A percentile compares a stretch with the other conserved stretches of the same genome.
Evolutionary conservation across 2,113 vertebrate species (phyloP).

Genomic region (Nothoprocta pentlandii): DNA sequence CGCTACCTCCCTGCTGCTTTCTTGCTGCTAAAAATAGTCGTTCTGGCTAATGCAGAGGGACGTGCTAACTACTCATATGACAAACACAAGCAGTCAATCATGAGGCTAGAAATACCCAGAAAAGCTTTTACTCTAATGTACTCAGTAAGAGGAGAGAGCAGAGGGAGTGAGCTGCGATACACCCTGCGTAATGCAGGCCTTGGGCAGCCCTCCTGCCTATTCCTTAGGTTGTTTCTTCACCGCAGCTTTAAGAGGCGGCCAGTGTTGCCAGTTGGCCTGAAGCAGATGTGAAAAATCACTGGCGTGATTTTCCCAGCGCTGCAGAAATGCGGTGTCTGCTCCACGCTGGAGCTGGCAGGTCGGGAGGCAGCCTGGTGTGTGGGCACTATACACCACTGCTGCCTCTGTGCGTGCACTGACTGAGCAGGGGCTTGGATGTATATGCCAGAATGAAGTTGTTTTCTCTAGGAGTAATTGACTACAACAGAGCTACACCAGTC

Average conservation of each 20-base stretch:
- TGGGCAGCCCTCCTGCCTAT: background rate
- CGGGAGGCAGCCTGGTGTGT: background rate
- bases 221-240: background rate
- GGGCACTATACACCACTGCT: background rate
- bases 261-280: background rate
- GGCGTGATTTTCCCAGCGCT: background rate
- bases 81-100: background rate
- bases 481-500: background rate
- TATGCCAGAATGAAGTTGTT: background rate
- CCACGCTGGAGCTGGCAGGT: background rate
- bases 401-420: background rate
- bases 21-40: slow-evolving; percentile 21
- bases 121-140: background rate
- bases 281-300: background rate
- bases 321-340: background rate
- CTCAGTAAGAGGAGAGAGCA: background rate
- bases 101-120: background rate
- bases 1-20: background rate
- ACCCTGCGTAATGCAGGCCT: background rate
- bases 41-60: background rate
- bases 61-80: background rate
- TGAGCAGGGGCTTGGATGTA: rapidly evolving
- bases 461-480: background rate
- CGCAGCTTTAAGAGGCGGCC: background rate
- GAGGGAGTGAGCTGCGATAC: background rate